Percentiles rank a stretch among this genome's conserved stretches.
These are phyloP conservation scores for Hydroisotoma schaefferi DNA, from an alignment of 2,888 invertebrate species.

Conservation along the genomic window DNA sequence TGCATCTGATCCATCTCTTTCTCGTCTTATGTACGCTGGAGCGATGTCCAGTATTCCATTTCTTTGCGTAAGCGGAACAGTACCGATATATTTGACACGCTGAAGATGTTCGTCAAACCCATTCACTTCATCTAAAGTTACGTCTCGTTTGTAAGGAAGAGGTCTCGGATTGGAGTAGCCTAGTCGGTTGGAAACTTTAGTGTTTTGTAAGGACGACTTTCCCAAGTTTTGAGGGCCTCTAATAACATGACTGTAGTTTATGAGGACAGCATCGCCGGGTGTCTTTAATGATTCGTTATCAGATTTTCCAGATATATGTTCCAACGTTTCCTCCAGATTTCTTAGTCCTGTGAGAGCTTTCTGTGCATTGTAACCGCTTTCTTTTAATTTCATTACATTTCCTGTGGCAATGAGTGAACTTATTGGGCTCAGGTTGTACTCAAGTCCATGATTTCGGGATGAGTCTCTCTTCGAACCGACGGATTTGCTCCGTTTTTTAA, in stretches of 20 bases:
- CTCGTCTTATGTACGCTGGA: not conserved
- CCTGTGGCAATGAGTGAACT: not conserved
- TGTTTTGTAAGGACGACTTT: not conserved
- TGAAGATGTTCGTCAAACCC: slow-evolving; percentile 1
- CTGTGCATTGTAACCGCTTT: no score
- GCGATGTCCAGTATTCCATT: not conserved
- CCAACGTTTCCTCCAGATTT: not conserved
- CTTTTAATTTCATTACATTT: not conserved
- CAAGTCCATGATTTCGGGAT: not conserved
- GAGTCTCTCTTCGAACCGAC: not conserved
- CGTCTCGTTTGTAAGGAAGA: not conserved
- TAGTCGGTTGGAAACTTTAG: not conserved
- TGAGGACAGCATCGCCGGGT: not conserved
- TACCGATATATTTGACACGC: not conserved
- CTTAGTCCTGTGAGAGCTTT: not conserved
- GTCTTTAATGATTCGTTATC: not conserved
- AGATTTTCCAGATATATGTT: not conserved
- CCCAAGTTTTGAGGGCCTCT: not conserved
- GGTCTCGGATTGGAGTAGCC: not conserved
- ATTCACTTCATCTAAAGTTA: not conserved
- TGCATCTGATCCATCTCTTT: not conserved
- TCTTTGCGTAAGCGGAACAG: not conserved
- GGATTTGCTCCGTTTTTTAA: not conserved
- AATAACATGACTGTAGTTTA: slow-evolving; percentile 9
- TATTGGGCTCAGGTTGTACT: not conserved